phyloP scores from a whole-genome alignment of 2,888 invertebrate species.

The Crioceris asparagi region DNA sequence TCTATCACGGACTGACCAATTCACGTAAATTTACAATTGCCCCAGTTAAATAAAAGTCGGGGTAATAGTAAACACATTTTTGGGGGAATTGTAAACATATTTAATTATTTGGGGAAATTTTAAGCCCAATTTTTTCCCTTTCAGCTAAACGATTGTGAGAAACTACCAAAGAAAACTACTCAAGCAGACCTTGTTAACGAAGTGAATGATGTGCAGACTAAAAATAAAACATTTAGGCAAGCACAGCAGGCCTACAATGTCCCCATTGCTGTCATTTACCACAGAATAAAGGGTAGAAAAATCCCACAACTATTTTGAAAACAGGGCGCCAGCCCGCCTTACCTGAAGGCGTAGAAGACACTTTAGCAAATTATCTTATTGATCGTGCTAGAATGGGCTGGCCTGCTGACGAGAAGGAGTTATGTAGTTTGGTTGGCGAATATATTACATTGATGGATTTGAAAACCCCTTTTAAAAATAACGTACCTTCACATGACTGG shows the following conservation, averaged over 20 bases:
- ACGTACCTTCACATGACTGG: conserved; percentile 5
- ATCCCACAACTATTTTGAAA: conserved; percentile 1
- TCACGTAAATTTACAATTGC: conserved; percentile 1
- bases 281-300: conserved; percentile 1
- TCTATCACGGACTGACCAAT: conserved; percentile 1
- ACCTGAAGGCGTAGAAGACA: conserved; percentile 1
- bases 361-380: conserved; percentile 1
- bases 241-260: conserved; percentile 1
- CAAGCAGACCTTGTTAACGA: conserved; percentile 1
- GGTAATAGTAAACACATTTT: conserved; percentile 1
- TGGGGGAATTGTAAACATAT: conserved; percentile 1
- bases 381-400: conserved; percentile 2
- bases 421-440: conserved; percentile 1
- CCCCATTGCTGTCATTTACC: conserved; percentile 1
- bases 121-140: conserved; percentile 1
- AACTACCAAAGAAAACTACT: conserved; percentile 1
- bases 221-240: conserved; percentile 1
- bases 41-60: conserved; percentile 1
- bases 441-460: not conserved
- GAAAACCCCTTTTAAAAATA: conserved; percentile 4
- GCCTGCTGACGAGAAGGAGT: not conserved
- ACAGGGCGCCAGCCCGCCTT: conserved; percentile 1
- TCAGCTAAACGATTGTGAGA: not conserved
- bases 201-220: conserved; percentile 1
- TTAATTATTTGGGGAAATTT: conserved; percentile 1